Evolutionary conservation across 2,113 vertebrate species (phyloP), one percentile per base, ranked within the genome.

Genomic region (Sylvicapra grimmia): DNA sequence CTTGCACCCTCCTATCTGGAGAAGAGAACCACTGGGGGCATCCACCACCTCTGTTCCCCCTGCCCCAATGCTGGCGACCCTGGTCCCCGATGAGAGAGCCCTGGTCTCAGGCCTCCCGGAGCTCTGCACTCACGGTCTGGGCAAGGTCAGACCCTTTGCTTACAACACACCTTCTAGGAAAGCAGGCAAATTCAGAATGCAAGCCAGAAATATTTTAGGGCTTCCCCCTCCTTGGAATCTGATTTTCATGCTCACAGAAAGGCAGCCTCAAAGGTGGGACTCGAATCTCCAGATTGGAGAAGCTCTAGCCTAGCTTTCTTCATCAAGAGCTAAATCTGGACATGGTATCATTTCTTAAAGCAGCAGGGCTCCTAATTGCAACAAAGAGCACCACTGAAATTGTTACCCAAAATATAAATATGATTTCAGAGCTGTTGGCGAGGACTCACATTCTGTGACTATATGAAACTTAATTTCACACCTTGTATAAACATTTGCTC

Each of bases 381-480:
- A 96, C 53, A 96, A 94, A 83, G 96, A 87, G 31, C 0, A 84
- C 53, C 89, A 59, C 72, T 56, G 53, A 97, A 86, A 79, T 92
- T 89, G 91, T 87, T 53, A 89, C n/a, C 85, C 65, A 89, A 96
- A 97, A 95, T 68, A 95, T 33, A 97, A 96, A 97, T 18, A 33
- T 1, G 8, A 97, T 89, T 98, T 90, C 86, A 95, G 90, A 96
- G 59, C 89, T 90, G 95, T 12, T 90, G 97, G 94, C 92, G 19
- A 16, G 56, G 86, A 75, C 79, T 90, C 96, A 51, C 92, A 53
- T 90, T 96, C 54, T 86, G 53, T 59, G 58, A 92, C 92, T 96
- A 11, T n/a, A 58, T 33, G 80, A 90, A 90, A 97, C 95, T 95
- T 95, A 85, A 96, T 93, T 96, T 96, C 98, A 98, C 97, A 98